Evolutionary conservation across 2,113 vertebrate species (phyloP), one percentile per base, ranked within the genome.

Genomic region (Xiphorhynchus elegans): DNA sequence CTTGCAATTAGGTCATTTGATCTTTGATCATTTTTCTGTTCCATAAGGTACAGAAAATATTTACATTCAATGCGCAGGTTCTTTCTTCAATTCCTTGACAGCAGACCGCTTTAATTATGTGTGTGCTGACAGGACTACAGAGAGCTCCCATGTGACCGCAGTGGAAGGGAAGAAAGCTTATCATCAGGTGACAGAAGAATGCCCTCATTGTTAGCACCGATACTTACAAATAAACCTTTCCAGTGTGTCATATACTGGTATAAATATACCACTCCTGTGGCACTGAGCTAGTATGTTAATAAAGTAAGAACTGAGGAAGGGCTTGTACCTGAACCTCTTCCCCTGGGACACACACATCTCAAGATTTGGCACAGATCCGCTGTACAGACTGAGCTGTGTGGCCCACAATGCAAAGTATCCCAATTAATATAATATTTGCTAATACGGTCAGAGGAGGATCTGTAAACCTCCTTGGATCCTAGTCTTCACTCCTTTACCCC

Each of bases 1-100:
- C 17, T 39, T 67, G 62, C 84, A 91, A 96, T 97, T 96, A 93
- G 87, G 82, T 96, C 95, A 96, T 94, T 89, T 19, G 11, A 87
- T 89, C 87, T 92, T 97, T 92, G 90, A 94, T 95, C 90, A 70
- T 92, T 79, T 70, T 68, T 74, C 79, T 75, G 75, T 91, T 95
- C 85, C 68, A 40, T 85, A 78, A 91, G 68, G 74, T 74, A 92
- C 58, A 82, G 91, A 95, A 93, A 84, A 66, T 82, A 96, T 96
- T 82, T 95, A 87, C 85, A 92, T 93, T 89, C 89, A 86, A 60
- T 8, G 39, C 2, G 0, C 85, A 96, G 76, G 84, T 81, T 89
- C 91, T 96, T 89, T 93, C 74, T 95, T 93, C 77, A 62, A 53
- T 63, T 90, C 77, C 75, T 77, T 87, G 78, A 80, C 90, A 96